These are phyloP conservation scores for Drosophila kanapiae DNA, from an alignment of 1,140 invertebrate genomes.

Conservation along the genomic window DNA sequence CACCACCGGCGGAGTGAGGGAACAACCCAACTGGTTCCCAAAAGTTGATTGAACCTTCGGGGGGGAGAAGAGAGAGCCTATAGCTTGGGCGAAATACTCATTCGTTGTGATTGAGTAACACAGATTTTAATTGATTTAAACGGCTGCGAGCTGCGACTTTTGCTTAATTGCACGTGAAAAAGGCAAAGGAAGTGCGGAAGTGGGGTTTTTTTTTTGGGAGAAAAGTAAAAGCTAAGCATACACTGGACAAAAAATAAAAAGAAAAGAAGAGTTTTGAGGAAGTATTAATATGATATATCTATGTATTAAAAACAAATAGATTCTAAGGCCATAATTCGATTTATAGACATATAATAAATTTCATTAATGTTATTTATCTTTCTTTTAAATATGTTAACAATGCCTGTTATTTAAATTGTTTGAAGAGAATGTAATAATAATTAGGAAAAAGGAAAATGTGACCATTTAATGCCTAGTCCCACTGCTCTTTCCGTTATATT, in stretches of 20 bases:
- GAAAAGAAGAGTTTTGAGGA: neutral
- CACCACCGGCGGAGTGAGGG: neutral
- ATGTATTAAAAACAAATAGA: too few species aligned
- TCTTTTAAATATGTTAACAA: too few species aligned
- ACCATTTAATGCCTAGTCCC: too few species aligned
- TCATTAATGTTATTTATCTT: too few species aligned
- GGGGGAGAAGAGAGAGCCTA: slow-evolving; percentile 6
- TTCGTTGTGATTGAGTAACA: slow-evolving; percentile 50
- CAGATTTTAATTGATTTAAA: slow-evolving; percentile 76
- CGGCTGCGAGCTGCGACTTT: slow-evolving; percentile 41
- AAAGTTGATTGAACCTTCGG: slow-evolving; percentile 69
- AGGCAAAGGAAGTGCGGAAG: slow-evolving; percentile 24
- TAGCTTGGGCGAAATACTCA: slow-evolving; percentile 5
- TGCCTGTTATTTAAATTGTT: too few species aligned
- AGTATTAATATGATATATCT: too few species aligned
- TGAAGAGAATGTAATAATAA: too few species aligned
- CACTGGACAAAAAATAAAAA: slow-evolving; percentile 8
- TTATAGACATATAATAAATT: too few species aligned
- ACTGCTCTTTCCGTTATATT: too few species aligned
- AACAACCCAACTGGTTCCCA: slow-evolving; percentile 57
- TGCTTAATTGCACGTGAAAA: slow-evolving; percentile 73
- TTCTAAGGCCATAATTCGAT: neutral
- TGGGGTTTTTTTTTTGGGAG: neutral
- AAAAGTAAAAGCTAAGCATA: slow-evolving; percentile 43
- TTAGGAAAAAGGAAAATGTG: too few species aligned